A percentile compares a stretch with the other conserved stretches of the same genome.
These are phyloP conservation scores for Drosophila stalkeri DNA, from an alignment of 2,888 invertebrate species.

Conservation along the genomic window DNA sequence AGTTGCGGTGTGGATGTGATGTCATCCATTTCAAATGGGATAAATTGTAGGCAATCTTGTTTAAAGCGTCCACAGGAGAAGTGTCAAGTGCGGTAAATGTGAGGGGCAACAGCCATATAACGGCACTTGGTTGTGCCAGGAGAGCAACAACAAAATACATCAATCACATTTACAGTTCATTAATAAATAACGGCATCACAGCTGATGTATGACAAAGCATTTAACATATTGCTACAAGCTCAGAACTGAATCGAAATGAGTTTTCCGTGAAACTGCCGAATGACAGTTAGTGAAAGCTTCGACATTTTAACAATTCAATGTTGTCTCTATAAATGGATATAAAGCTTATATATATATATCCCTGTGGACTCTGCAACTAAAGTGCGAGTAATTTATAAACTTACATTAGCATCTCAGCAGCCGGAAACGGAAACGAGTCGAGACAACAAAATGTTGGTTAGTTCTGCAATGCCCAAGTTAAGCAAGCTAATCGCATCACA, in stretches of 20 bases:
- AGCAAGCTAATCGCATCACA: slow-evolving; percentile 48
- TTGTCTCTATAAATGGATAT: neutral
- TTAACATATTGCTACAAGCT: slow-evolving; percentile 50
- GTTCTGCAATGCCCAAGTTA: slow-evolving; percentile 47
- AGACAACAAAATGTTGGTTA: slow-evolving; percentile 51
- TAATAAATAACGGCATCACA: slow-evolving; percentile 67
- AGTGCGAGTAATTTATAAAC: slow-evolving; percentile 56
- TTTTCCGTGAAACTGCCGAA: slow-evolving; percentile 32
- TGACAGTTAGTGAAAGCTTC: slow-evolving; percentile 34
- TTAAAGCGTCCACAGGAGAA: slow-evolving; percentile 59
- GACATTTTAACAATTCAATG: neutral
- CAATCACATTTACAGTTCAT: slow-evolving; percentile 78
- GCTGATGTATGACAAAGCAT: slow-evolving; percentile 75
- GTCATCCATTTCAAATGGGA: slow-evolving; percentile 37
- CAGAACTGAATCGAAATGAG: slow-evolving; percentile 4
- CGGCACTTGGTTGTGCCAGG: neutral
- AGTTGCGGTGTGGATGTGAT: neutral
- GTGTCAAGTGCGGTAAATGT: slow-evolving; percentile 53
- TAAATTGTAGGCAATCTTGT: slow-evolving; percentile 65
- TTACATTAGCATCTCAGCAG: slow-evolving; percentile 29
- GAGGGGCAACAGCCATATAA: neutral
- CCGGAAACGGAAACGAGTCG: slow-evolving; percentile 66
- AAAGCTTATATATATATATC: neutral
- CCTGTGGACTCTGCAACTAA: neutral
- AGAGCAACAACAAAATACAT: slow-evolving; percentile 53